Conservation (phyloP, 2,113 vertebrate genomes). For the Henicopernis longicauda region DNA sequence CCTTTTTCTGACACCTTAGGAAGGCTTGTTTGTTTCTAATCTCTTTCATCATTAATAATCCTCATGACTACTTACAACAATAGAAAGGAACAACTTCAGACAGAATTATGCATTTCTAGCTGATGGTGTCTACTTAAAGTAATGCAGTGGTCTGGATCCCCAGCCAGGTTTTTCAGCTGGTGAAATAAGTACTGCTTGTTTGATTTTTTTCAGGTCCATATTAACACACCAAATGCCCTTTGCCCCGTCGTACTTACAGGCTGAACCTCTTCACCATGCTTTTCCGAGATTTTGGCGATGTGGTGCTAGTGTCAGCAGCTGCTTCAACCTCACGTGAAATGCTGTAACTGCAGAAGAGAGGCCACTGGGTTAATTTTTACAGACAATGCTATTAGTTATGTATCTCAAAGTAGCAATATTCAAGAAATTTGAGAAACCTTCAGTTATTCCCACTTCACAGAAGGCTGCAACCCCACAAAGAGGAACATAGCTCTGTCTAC, state of each 20-base stretch:
- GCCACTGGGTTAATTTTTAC: not conserved
- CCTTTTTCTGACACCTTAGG: not conserved
- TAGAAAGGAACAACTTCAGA: not conserved
- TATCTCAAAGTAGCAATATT: not conserved
- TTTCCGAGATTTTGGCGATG: conserved; percentile 84
- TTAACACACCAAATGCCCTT: not conserved
- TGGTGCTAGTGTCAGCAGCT: conserved; percentile 78
- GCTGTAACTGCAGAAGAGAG: conserved; percentile 75
- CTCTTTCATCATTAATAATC: not conserved
- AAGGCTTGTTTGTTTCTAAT: not conserved
- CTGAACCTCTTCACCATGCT: conserved; percentile 96
- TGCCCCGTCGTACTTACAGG: conserved; percentile 77
- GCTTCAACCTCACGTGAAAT: conserved; percentile 87
- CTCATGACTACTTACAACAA: not conserved
- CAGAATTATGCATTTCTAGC: not conserved
- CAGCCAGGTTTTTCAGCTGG: not conserved
- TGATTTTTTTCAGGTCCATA: not conserved
- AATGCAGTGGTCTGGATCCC: not conserved
- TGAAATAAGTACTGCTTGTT: not conserved
- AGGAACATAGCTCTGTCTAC: not conserved
- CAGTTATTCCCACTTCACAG: not conserved
- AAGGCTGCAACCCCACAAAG: not conserved
- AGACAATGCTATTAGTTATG: not conserved
- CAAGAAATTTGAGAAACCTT: not conserved
- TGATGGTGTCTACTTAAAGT: not conserved